These are phyloP conservation scores for Lumbricus terrestris DNA, from an alignment of 2,888 invertebrate species.

Conservation along the genomic window DNA sequence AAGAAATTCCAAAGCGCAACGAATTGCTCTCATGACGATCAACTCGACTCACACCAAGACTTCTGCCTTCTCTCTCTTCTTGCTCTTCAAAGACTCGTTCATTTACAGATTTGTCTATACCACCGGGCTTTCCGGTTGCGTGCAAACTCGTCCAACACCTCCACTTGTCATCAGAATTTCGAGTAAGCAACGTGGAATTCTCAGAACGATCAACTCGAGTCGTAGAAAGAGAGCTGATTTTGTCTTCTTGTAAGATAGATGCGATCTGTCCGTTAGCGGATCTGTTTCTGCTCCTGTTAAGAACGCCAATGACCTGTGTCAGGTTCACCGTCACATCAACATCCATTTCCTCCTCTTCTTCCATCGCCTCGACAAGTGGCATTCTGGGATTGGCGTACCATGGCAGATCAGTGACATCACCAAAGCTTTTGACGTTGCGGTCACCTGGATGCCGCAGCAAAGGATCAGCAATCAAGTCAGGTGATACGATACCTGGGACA, in stretches of 20 bases:
- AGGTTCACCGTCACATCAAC: neutral
- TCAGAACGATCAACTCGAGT: neutral
- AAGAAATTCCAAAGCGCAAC: neutral
- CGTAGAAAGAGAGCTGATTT: neutral
- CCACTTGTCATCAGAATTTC: neutral
- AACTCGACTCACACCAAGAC: neutral
- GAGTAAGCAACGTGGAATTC: neutral
- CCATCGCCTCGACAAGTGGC: neutral
- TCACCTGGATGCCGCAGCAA: neutral
- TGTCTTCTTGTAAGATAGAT: neutral
- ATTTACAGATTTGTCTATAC: neutral
- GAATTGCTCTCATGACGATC: neutral
- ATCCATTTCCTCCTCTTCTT: neutral
- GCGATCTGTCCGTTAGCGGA: neutral
- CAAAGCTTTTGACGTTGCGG: neutral
- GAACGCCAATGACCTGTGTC: neutral
- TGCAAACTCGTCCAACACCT: neutral
- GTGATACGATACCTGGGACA: no score
- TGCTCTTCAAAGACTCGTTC: neutral
- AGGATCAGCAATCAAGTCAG: neutral
- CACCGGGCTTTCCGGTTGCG: neutral
- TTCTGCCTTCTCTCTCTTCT: neutral
- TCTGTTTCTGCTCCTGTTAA: neutral
- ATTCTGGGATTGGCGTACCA: neutral
- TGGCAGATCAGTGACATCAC: neutral